A percentile compares a stretch with the other conserved stretches of the same genome.
Conservation (phyloP, 2,888 invertebrate genomes). For the Drosophila putrida region DNA sequence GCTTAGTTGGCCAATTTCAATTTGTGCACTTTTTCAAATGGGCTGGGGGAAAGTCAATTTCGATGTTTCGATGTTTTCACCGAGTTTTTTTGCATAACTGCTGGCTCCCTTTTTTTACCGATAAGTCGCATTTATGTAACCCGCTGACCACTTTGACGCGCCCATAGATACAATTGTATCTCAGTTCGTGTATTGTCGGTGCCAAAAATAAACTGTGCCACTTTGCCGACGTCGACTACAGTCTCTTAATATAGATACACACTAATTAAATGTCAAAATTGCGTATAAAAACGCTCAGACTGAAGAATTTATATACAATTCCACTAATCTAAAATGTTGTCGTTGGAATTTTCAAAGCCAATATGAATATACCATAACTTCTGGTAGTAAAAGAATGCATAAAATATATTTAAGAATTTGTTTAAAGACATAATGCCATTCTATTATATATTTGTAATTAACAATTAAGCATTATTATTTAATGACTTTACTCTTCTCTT, state of each 20-base stretch:
- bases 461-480: too few species aligned
- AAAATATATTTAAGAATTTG: background rate
- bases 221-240: conserved; percentile 49
- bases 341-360: conserved; percentile 72
- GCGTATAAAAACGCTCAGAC: conserved; percentile 58
- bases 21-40: conserved; percentile 39
- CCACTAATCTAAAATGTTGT: conserved; percentile 55
- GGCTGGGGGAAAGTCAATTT: conserved; percentile 71
- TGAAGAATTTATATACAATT: conserved; percentile 68
- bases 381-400: background rate
- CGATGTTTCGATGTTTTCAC: conserved; percentile 69
- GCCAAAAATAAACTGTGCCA: conserved; percentile 70
- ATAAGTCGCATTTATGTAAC: conserved; percentile 60
- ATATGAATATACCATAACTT: conserved; percentile 53
- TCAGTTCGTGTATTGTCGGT: conserved; percentile 26
- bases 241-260: conserved; percentile 59
- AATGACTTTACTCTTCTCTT: background rate
- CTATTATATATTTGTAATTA: too few species aligned
- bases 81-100: conserved; percentile 76
- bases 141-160: conserved; percentile 52
- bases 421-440: too few species aligned
- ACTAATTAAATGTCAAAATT: conserved; percentile 80
- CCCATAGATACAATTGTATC: conserved; percentile 64
- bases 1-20: conserved; percentile 54
- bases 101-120: conserved; percentile 51